A percentile compares a stretch with the other conserved stretches of the same genome.
Conservation (phyloP, 2,888 invertebrate genomes). For the Reticulitermes lucifugus region DNA sequence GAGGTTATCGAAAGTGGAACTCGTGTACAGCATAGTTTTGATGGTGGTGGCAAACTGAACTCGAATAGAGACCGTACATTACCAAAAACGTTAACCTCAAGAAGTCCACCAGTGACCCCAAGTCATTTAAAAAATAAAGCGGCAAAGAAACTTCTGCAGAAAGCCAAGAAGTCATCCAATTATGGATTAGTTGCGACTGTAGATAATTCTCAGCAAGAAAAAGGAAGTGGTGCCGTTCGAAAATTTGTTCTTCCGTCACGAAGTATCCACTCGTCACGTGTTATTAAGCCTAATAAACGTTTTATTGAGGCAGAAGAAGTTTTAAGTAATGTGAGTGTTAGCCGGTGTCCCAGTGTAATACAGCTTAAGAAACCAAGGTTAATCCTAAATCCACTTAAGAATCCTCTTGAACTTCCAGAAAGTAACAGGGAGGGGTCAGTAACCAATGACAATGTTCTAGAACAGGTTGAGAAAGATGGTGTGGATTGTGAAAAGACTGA, state of each 20-base stretch:
- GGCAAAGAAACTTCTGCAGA: conserved; percentile 61
- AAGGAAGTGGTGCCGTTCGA: conserved; percentile 51
- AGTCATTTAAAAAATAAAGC: conserved; percentile 52
- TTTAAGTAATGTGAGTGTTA: conserved; percentile 41
- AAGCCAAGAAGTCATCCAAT: conserved; percentile 59
- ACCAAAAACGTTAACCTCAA: conserved; percentile 19
- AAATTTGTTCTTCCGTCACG: conserved; percentile 84
- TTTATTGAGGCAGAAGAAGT: conserved; percentile 77
- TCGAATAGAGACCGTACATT: background rate
- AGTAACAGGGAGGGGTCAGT: conserved; percentile 1
- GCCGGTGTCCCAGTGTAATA: conserved; percentile 25
- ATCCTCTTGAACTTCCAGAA: conserved; percentile 6
- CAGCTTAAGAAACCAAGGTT: conserved; percentile 49
- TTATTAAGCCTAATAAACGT: conserved; percentile 89
- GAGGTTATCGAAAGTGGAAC: background rate
- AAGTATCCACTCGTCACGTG: conserved; percentile 86
- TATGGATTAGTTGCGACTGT: conserved; percentile 57
- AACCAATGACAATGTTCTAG: background rate
- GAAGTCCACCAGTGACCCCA: conserved; percentile 10
- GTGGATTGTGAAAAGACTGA: conserved; percentile 15
- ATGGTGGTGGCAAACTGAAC: conserved; percentile 12
- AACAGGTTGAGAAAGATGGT: background rate
- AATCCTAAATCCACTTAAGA: conserved; percentile 24
- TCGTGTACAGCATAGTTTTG: conserved; percentile 45
- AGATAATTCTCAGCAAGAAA: conserved; percentile 59